Evolutionary conservation across 1,140 invertebrate species (phyloP), one percentile per base, ranked within the genome.

Genomic region (Aricia agestis): DNA sequence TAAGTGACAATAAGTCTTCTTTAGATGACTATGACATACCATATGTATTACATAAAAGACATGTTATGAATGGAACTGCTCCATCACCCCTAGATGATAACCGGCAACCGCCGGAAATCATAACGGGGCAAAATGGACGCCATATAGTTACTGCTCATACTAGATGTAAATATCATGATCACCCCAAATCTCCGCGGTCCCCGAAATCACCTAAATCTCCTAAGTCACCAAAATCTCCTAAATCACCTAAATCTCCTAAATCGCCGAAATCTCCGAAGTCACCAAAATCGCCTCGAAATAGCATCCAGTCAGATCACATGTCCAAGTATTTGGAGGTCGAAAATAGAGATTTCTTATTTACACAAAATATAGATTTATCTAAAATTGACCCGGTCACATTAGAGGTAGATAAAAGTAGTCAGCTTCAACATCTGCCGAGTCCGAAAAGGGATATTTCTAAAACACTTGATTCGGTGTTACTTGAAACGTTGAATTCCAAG

Each of bases 61-160:
- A 96, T 79, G 93, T 96, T 7, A 96, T 97, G 94, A 97, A 97
- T 82, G 95, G 95, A 0, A 96, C 95, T 3, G 95, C 95, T 0
- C 94, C 95, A 0, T 93, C 93, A 1, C 92, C 87, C 73, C 92
- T 84, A 58, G 83, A 85, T 41, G 84, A 87, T 71, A 87, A 88
- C 71, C 79, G 84, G 82, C 93, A 84, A 68, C 92, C 83, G 67
- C 93, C 79, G 74, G 93, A 79, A 90, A 94, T 92, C 32, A 84
- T 91, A 25, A 89, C 87, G 78, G 84, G 86, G 69, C 92, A 81
- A 85, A 93, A 81, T 88, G 92, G 80, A 68, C 92, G 85, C 75
- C 90, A 92, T 70, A 73, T 88, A 18, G 86, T 90, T 17, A 92
- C 78, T 71, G 85, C 89, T 17, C 85, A 89, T 75, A 82, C 85